These are phyloP conservation scores for Notarius lentiginosus DNA, from an alignment of 2,113 vertebrate genomes.

Conservation along the genomic window DNA sequence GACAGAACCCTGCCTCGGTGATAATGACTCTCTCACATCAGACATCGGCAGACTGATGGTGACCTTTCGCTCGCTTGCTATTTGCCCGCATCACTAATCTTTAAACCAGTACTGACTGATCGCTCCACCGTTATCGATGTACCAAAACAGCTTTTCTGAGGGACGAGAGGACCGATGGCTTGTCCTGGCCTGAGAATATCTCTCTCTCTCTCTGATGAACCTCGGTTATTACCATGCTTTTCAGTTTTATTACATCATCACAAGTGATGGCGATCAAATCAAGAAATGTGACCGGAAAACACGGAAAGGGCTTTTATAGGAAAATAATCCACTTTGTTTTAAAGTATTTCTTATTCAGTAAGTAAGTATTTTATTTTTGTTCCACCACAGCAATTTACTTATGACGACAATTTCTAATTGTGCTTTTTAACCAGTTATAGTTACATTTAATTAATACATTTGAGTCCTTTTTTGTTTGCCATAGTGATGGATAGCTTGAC, in stretches of 20 bases:
- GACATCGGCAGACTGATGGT: slow-evolving; percentile 32
- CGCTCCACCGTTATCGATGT: slow-evolving; percentile 27
- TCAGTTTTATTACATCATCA: neutral
- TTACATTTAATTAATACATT: no score
- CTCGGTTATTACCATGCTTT: neutral
- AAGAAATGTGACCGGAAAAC: neutral
- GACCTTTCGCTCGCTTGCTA: slow-evolving; percentile 16
- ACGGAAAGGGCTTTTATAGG: neutral
- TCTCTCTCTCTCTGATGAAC: slow-evolving; percentile 8
- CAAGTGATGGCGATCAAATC: neutral
- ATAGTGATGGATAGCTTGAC: no score
- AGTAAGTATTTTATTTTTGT: neutral
- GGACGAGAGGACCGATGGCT: slow-evolving; percentile 2
- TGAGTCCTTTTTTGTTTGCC: no score
- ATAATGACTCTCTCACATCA: slow-evolving; percentile 25
- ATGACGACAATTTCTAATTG: neutral
- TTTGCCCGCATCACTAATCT: slow-evolving; percentile 37
- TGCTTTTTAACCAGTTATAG: neutral
- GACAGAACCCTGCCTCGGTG: slow-evolving; percentile 1
- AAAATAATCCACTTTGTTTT: neutral
- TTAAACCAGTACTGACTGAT: slow-evolving; percentile 24
- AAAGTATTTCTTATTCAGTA: no score
- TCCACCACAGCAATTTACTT: neutral
- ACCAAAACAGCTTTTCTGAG: slow-evolving; percentile 5
- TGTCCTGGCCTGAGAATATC: neutral